These are phyloP conservation scores for Dolichoris vasculosae DNA, from an alignment of 1,140 invertebrate species.

Conservation along the genomic window DNA sequence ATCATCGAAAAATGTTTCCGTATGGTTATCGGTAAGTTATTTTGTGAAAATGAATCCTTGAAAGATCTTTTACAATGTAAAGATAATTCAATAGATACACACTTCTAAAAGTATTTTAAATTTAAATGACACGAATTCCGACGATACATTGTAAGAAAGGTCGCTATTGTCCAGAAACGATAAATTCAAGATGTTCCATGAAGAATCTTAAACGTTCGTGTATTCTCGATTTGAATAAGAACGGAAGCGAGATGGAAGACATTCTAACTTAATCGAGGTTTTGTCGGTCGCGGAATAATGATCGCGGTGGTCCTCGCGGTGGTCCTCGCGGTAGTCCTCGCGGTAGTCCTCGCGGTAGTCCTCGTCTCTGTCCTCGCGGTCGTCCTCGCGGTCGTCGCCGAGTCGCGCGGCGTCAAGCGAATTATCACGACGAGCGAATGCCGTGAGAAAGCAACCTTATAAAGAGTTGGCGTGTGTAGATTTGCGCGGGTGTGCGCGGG, in stretches of 20 bases:
- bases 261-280: not conserved
- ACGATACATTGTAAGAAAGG: not conserved
- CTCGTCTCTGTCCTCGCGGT: not conserved
- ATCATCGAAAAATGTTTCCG: too few species aligned
- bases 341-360: not conserved
- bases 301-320: not conserved
- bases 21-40: too few species aligned
- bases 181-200: not conserved
- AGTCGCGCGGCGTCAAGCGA: conserved; percentile 1
- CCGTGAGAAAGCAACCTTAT: conserved; percentile 44
- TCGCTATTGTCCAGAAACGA: not conserved
- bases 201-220: not conserved
- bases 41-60: not conserved
- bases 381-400: not conserved
- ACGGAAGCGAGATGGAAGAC: not conserved
- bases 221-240: not conserved
- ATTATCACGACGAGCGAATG: conserved; percentile 9
- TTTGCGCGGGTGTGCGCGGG: not conserved
- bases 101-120: not conserved
- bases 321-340: not conserved
- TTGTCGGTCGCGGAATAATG: not conserved
- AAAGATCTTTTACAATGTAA: too few species aligned
- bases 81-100: too few species aligned
- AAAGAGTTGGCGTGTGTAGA: not conserved
- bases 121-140: not conserved